Evolutionary conservation across 2,113 vertebrate species (phyloP).

Genomic region (Zosterops borbonicus): DNA sequence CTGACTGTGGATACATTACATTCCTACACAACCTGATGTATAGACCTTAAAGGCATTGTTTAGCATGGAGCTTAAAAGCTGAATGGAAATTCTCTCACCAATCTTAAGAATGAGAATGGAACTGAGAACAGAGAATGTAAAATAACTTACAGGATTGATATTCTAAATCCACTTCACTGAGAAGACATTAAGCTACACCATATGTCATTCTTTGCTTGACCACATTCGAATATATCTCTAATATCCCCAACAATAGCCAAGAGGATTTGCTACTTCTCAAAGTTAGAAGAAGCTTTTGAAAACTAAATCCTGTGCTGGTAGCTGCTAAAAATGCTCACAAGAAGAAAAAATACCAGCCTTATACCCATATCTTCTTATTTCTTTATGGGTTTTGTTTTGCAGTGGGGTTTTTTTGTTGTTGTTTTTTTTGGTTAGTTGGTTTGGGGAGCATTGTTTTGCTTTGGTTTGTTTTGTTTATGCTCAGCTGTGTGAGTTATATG

Average conservation of each 20-base stretch:
- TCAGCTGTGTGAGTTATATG: not conserved
- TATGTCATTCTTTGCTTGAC: not conserved
- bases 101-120: not conserved
- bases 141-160: not conserved
- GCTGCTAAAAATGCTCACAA: not conserved
- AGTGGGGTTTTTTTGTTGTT: fast-evolving
- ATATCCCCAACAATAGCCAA: not conserved
- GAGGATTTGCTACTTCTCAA: not conserved
- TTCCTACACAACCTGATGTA: not conserved
- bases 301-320: not conserved
- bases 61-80: not conserved
- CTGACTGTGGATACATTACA: not conserved
- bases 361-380: not conserved
- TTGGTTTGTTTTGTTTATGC: not conserved
- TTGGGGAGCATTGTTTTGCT: not conserved
- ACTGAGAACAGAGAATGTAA: not conserved
- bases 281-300: not conserved
- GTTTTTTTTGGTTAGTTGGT: not conserved
- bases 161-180: not conserved
- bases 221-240: not conserved
- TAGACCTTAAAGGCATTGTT: not conserved
- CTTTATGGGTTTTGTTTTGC: not conserved
- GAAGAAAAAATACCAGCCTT: not conserved
- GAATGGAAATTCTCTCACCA: not conserved
- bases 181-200: not conserved